phyloP scores from a whole-genome alignment of 2,113 vertebrate genomes.

The Xiphophorus hellerii region DNA sequence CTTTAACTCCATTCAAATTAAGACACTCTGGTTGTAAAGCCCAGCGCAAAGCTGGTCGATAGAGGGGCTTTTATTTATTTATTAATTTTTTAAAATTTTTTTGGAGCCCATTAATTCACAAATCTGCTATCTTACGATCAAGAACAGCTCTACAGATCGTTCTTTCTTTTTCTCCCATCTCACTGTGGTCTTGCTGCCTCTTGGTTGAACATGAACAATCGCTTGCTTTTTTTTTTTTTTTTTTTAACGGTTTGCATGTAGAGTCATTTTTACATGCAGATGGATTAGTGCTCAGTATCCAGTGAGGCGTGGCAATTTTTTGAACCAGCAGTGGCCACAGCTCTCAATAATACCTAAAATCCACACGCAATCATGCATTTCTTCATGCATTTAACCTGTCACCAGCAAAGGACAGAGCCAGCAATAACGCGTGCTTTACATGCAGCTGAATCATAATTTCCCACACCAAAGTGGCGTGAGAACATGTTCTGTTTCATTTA shows the following conservation, averaged over 20 bases:
- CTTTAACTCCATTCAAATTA: slow-evolving; percentile 47
- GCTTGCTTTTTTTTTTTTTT: slow-evolving; percentile 30
- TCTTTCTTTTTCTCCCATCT: slow-evolving; percentile 25
- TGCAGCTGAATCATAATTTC: slow-evolving; percentile 44
- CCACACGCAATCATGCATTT: slow-evolving; percentile 8
- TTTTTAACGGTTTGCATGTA: slow-evolving; percentile 28
- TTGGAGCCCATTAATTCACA: slow-evolving; percentile 45
- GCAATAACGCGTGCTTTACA: slow-evolving; percentile 13
- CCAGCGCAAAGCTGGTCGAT: slow-evolving; percentile 26
- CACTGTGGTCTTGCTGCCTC: slow-evolving; percentile 8
- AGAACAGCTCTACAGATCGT: slow-evolving; percentile 43
- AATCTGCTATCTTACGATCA: slow-evolving; percentile 52
- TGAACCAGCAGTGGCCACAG: slow-evolving; percentile 14
- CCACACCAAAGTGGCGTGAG: slow-evolving; percentile 28
- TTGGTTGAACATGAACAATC: slow-evolving; percentile 11
- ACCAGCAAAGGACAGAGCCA: neutral
- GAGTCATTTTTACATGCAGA: slow-evolving; percentile 32
- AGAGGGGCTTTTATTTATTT: slow-evolving; percentile 29
- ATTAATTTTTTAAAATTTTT: slow-evolving; percentile 2
- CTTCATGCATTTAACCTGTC: slow-evolving; percentile 11
- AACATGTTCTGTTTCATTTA: slow-evolving; percentile 58
- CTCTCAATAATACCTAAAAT: slow-evolving; percentile 11
- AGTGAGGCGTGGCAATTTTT: slow-evolving; percentile 38
- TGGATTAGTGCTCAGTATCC: slow-evolving; percentile 30
- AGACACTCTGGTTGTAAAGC: slow-evolving; percentile 44